phyloP scores from a whole-genome alignment of 2,888 invertebrate species.

The Eilema griseolum region DNA sequence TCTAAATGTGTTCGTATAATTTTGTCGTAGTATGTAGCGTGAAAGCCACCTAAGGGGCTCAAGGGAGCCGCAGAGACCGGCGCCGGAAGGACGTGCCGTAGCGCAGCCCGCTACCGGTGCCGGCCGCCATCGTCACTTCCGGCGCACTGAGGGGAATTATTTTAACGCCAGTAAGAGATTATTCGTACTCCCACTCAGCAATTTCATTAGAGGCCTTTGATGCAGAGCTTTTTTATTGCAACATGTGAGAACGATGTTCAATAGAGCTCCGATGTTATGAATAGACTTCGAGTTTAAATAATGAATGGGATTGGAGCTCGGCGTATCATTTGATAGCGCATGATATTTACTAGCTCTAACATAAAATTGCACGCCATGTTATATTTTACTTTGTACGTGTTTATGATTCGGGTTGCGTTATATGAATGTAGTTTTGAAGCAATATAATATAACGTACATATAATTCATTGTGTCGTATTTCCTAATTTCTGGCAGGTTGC shows the following conservation, averaged over 20 bases:
- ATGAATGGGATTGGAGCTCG: constrained; percentile 33
- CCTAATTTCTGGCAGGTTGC: not conserved
- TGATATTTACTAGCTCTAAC: constrained; percentile 19
- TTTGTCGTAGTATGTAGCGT: constrained; percentile 59
- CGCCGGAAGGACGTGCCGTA: constrained; percentile 71
- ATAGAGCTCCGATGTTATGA: constrained; percentile 54
- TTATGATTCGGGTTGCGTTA: not conserved
- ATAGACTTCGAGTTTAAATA: constrained; percentile 41
- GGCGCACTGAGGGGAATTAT: constrained; percentile 66
- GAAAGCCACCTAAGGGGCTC: constrained; percentile 64
- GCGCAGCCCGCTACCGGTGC: constrained; percentile 66
- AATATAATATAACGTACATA: not conserved
- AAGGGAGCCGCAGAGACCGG: constrained; percentile 57
- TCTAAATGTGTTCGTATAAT: constrained; percentile 62
- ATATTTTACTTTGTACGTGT: not conserved
- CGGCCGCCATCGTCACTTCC: constrained; percentile 67
- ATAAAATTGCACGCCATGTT: constrained; percentile 21
- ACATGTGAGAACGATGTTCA: constrained; percentile 52
- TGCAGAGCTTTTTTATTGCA: constrained; percentile 57
- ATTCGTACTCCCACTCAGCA: constrained; percentile 57
- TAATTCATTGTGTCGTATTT: not conserved
- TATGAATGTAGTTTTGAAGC: not conserved
- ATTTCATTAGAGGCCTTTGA: constrained; percentile 68
- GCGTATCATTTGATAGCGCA: constrained; percentile 21
- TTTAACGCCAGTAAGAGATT: constrained; percentile 67